phyloP scores from a whole-genome alignment of 2,797 vertebrate species.

The Rhodeus uyekii region DNA sequence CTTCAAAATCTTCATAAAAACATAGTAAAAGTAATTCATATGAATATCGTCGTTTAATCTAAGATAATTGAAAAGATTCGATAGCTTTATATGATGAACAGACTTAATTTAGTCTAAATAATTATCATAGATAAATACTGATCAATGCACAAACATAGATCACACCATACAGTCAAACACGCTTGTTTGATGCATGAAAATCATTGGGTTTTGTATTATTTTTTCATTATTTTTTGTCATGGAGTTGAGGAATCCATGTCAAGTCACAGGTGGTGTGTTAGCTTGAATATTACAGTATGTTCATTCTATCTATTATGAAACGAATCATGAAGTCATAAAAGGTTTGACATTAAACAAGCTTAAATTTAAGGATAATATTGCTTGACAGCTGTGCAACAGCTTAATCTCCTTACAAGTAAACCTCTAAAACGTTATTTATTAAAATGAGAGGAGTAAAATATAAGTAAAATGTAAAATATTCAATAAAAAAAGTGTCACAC shows the following conservation, averaged over 20 bases:
- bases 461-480: background rate
- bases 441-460: background rate
- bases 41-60: background rate
- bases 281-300: background rate
- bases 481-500: background rate
- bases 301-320: background rate
- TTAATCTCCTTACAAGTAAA: conserved; percentile 12
- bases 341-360: conserved; percentile 18
- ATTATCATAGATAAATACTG: background rate
- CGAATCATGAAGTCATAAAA: conserved; percentile 14
- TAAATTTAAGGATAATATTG: conserved; percentile 6
- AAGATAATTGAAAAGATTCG: background rate
- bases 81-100: background rate
- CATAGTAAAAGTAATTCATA: background rate
- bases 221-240: too few species aligned
- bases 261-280: background rate
- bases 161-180: background rate
- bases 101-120: background rate
- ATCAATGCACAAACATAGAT: background rate
- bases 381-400: conserved; percentile 1
- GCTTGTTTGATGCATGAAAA: background rate
- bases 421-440: background rate
- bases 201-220: background rate
- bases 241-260: background rate
- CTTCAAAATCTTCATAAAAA: background rate